Evolutionary conservation across 35 echinoderm and acorn worm genomes (phyloP).

Genomic region (Stichopus chloronotus): DNA sequence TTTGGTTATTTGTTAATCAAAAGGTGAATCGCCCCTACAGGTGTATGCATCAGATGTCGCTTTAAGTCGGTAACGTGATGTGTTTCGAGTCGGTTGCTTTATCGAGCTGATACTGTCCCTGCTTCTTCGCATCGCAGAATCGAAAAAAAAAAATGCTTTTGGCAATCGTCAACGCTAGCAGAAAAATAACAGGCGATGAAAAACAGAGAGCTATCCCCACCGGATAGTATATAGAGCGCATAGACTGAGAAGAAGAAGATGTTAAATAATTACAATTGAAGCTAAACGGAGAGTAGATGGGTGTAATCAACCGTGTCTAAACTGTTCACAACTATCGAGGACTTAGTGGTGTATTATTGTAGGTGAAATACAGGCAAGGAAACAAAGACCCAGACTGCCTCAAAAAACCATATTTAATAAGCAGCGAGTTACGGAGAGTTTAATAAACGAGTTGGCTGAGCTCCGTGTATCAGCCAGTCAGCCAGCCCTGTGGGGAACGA

Average conservation of each 20-base stretch:
- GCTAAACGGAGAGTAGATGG: constrained; percentile 2
- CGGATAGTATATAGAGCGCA: neutral
- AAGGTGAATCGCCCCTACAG: neutral
- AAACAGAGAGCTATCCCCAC: neutral
- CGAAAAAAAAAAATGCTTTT: neutral
- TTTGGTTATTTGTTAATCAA: neutral
- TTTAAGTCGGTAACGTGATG: neutral
- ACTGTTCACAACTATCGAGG: neutral
- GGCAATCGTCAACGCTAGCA: neutral
- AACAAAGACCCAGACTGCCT: neutral
- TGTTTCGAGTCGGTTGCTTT: neutral
- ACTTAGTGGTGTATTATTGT: neutral
- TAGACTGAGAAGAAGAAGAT: neutral
- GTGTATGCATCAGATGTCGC: neutral
- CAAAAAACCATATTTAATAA: too few relatives aligned
- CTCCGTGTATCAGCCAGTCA: too few relatives aligned
- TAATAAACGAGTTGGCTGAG: too few relatives aligned
- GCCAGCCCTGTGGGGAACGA: neutral
- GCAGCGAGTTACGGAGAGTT: too few relatives aligned
- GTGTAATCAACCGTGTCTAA: neutral
- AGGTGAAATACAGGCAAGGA: neutral
- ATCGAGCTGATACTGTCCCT: neutral
- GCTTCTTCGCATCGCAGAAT: neutral
- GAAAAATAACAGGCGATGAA: neutral
- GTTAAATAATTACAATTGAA: constrained; percentile 4